phyloP scores from a whole-genome alignment of 2,888 invertebrate genomes.

The Oxystoma pomonae region DNA sequence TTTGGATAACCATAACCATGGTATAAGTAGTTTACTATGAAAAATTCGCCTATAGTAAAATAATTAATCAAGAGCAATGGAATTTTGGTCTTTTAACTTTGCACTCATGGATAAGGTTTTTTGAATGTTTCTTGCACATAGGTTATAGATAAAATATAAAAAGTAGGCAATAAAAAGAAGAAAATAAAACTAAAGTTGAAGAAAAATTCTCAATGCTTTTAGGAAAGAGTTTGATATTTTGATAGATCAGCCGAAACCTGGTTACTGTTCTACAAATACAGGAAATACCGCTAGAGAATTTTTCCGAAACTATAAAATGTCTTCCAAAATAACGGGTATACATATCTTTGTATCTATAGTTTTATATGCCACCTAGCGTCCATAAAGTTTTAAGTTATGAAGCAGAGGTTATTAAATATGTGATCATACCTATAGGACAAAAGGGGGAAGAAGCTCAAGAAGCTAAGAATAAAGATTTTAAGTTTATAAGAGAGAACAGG shows the following conservation, averaged over 20 bases:
- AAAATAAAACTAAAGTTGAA: too few species aligned
- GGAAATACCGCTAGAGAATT: not conserved
- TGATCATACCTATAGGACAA: not conserved
- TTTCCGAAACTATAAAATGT: not conserved
- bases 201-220: too few species aligned
- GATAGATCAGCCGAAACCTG: too few species aligned
- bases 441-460: not conserved
- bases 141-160: not conserved
- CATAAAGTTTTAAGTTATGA: not conserved
- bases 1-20: too few species aligned
- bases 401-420: not conserved
- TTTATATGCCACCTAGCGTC: too few species aligned
- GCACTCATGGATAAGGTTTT: not conserved
- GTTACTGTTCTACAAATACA: not conserved
- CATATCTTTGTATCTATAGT: too few species aligned
- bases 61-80: too few species aligned
- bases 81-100: not conserved
- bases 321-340: too few species aligned
- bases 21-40: too few species aligned
- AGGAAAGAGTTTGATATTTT: too few species aligned
- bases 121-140: not conserved
- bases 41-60: too few species aligned
- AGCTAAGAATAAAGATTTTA: slow-evolving; percentile 4
- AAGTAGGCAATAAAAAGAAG: not conserved
- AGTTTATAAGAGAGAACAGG: not conserved